Base-by-base conservation (phyloP, 2,797 vertebrate species). In the Acipenser oxyrinchus region DNA sequence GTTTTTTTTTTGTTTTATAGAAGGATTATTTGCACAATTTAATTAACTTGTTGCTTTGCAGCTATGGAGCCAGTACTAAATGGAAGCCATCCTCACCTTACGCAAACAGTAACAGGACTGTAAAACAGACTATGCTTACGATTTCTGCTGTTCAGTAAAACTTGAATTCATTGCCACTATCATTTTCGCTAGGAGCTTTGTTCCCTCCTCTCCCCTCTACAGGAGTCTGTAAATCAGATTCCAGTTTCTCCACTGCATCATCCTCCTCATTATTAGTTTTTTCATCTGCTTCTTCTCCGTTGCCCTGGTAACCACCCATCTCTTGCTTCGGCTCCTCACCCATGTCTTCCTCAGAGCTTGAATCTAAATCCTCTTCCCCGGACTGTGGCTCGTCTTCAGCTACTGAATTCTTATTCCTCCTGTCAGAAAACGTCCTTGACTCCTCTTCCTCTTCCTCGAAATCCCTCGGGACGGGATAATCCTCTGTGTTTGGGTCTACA, bases 401-500 rank as follows among this genome's bases (percentile, higher is more conserved):
- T 48, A 15, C 50, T 12, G 3, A 8, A 5, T 62, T 37, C 37
- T 37, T 5, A 5, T 37, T 37, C 37, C 37, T 10, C 37, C 15
- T 8, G 7, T 37, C 60, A 51, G 60, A 4, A 49, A 57, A 10
- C 66, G 61, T 13, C 59, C 12, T 55, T 62, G 55, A 18, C 18
- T 7, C 10, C 9, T 57, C 52, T 81, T 80, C 73, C 77, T 6
- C 49, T 12, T n/a, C 8, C 63, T 8, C 12, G 2, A 13, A n/a
- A 13, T 51, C 48, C 62, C 50, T 18, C 8, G 48, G 23, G 52
- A 48, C 49, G 37, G 18, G 23, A 51, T 9, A 23, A 11, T 12
- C 51, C 15, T 13, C 9, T 9, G 10, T 48, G 6, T 48, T 62
- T 18, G 9, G 10, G 6, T 62, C 37, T 62, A 37, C 15, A 62